Evolutionary conservation across 2,113 vertebrate genomes (phyloP).

Genomic region (Apaloderma vittatum): DNA sequence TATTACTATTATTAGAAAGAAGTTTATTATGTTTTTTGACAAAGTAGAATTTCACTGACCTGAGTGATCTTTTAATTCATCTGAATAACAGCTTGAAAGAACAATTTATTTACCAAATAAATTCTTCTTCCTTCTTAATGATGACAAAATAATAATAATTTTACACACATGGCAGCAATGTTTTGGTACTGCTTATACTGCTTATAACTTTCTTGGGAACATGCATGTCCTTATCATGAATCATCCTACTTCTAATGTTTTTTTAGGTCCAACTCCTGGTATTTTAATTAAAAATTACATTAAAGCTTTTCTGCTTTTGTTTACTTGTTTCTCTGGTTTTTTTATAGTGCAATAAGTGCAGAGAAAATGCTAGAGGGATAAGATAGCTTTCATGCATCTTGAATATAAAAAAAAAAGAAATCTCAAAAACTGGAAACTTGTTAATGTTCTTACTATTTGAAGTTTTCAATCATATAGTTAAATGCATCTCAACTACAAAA

Average conservation of each 20-base stretch:
- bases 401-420: background rate
- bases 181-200: accelerated
- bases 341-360: background rate
- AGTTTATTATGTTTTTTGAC: background rate
- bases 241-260: background rate
- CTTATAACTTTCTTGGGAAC: background rate
- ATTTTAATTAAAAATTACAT: background rate
- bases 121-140: background rate
- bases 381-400: background rate
- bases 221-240: background rate
- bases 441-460: background rate
- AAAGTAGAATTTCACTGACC: background rate
- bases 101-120: background rate
- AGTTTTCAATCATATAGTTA: background rate
- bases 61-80: background rate
- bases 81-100: background rate
- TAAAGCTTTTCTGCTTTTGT: background rate
- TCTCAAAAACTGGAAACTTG: background rate
- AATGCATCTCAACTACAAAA: background rate
- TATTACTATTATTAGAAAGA: background rate
- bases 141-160: background rate
- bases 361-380: background rate
- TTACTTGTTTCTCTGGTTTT: background rate
- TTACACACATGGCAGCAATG: background rate
- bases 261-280: background rate